These are phyloP conservation scores for Thunnus thynnus DNA, from an alignment of 2,113 vertebrate genomes.

Conservation along the genomic window DNA sequence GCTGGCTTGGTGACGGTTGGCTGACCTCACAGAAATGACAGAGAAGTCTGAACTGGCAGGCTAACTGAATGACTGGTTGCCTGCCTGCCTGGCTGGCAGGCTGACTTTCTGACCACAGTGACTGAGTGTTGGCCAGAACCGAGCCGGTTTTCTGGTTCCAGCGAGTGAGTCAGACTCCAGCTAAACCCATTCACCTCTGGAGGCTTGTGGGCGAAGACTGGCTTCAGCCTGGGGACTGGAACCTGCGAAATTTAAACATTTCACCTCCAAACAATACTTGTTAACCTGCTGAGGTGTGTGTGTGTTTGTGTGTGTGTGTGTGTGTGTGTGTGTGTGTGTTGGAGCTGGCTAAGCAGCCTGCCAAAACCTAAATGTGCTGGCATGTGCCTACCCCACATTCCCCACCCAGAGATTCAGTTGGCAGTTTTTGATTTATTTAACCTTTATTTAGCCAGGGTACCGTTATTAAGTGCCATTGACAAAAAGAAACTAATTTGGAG, in stretches of 20 bases:
- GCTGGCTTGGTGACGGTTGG: conserved; percentile 51
- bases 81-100: conserved; percentile 47
- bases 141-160: conserved; percentile 55
- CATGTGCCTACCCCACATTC: conserved; percentile 23
- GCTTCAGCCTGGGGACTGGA: conserved; percentile 21
- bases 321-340: conserved; percentile 30
- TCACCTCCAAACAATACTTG: conserved; percentile 58
- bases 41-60: conserved; percentile 40
- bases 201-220: conserved; percentile 25
- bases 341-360: conserved; percentile 27
- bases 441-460: conserved; percentile 39
- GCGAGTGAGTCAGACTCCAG: conserved; percentile 63
- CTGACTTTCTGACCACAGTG: conserved; percentile 59
- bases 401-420: conserved; percentile 26
- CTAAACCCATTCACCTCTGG: conserved; percentile 70
- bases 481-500: conserved; percentile 27
- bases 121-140: conserved; percentile 52
- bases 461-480: conserved; percentile 23
- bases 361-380: conserved; percentile 51
- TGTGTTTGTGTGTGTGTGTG: too few species aligned
- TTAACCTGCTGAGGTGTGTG: conserved; percentile 45
- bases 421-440: conserved; percentile 48
- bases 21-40: conserved; percentile 56
- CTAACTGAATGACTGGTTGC: conserved; percentile 58
- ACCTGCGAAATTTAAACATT: conserved; percentile 56